Evolutionary conservation across 2,888 invertebrate species (phyloP), one percentile per base, ranked within the genome.

Genomic region (Hecatera dysodea): DNA sequence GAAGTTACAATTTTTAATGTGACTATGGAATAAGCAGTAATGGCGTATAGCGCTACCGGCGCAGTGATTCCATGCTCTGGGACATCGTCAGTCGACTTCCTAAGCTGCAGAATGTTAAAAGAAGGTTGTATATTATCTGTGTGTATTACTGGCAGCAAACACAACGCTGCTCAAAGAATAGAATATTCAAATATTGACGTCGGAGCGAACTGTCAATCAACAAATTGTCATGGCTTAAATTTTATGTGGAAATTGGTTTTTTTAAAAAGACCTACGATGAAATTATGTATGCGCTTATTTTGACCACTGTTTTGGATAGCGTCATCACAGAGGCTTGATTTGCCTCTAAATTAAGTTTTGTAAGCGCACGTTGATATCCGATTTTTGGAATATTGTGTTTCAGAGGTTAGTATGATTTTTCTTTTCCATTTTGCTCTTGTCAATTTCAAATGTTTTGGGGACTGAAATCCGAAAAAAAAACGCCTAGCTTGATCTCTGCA

Each of bases 231-330:
- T 87, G 86, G 81, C 81, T 67, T 84, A 86, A 89, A 84, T 86
- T 87, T 80, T 85, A 48, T 77, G 85, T 81, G 69, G 81, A 84
- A 84, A 80, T 78, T 72, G 77, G 46, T 72, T 80, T 75, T 78
- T 76, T 78, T 75, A 64, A 39, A 74, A 67, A 75, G 74, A 76
- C 69, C 82, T 75, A 80, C 24, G 57, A 72, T 72, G 52, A 86
- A 90, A 89, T 87, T 87, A 90, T 88, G 89, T 80, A 74, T 87
- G 70, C 75, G 78, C 48, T 75, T 67, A 61, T 67, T 69, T 70
- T 68, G 67, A 69, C 53, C 42, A 60, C 36, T 52, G 24, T 57
- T 65, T 76, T 61, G 56, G 72, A 65, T 72, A 75, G 53, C 29
- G 65, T 57, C 46, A 65, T 67, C 46, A 69, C 73, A 72, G 75